phyloP scores from a whole-genome alignment of 2,113 vertebrate species.

The Galeopterus variegatus region DNA sequence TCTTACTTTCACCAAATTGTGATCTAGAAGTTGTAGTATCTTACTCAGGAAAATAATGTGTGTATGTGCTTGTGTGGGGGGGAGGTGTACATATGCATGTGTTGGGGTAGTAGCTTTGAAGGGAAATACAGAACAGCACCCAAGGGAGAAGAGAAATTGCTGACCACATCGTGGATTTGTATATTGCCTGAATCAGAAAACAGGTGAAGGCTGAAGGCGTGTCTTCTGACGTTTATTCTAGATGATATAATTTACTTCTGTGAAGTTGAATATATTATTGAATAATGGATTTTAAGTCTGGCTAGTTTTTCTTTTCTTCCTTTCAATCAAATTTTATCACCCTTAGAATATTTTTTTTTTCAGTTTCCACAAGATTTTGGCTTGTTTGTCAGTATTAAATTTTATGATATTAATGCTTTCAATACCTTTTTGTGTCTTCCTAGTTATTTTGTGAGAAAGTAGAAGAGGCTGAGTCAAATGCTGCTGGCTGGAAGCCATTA shows the following conservation, averaged over 20 bases:
- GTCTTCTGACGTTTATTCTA: background rate
- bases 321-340: slow-evolving; percentile 47
- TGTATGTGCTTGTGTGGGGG: background rate
- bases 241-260: background rate
- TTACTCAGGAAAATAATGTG: background rate
- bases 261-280: background rate
- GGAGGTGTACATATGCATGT: no score
- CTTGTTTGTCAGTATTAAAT: slow-evolving; percentile 49
- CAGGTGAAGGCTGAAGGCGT: background rate
- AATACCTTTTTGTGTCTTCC: slow-evolving; percentile 28
- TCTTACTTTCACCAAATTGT: background rate
- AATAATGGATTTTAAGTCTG: slow-evolving; percentile 32
- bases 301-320: background rate
- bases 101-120: background rate
- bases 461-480: background rate
- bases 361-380: slow-evolving; percentile 40
- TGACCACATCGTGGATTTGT: background rate
- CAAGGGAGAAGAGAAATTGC: background rate
- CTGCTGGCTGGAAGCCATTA: background rate
- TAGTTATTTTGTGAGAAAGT: slow-evolving; percentile 5
- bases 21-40: background rate
- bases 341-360: slow-evolving; percentile 47
- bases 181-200: background rate
- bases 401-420: slow-evolving; percentile 59
- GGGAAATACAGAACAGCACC: background rate